Percentiles rank a stretch among this genome's conserved stretches.
phyloP scores from a whole-genome alignment of 2,888 invertebrate species.

The Caenorhabditis imperialis region DNA sequence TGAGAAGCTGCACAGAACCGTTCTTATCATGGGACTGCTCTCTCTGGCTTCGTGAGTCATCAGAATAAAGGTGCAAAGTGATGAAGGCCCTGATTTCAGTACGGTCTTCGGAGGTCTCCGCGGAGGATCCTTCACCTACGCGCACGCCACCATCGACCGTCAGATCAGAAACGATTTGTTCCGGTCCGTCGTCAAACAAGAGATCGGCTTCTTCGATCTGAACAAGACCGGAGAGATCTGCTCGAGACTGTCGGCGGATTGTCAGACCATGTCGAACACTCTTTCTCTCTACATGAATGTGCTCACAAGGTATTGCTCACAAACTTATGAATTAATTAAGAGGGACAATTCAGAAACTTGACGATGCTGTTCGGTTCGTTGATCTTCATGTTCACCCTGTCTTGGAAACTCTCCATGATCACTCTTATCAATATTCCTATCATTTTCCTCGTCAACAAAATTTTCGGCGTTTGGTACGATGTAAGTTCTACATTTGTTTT shows the following conservation, averaged over 20 bases:
- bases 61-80: neutral
- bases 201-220: conserved; percentile 79
- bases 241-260: conserved; percentile 80
- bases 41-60: conserved; percentile 62
- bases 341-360: conserved; percentile 72
- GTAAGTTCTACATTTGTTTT: conserved; percentile 65
- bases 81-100: conserved; percentile 61
- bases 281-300: conserved; percentile 79
- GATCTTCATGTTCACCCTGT: conserved; percentile 79
- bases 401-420: conserved; percentile 79
- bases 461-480: conserved; percentile 80
- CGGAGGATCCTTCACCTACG: conserved; percentile 78
- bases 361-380: conserved; percentile 79
- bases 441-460: conserved; percentile 78
- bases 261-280: conserved; percentile 80
- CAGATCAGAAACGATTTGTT: conserved; percentile 77
- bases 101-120: conserved; percentile 78
- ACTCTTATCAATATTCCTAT: conserved; percentile 79
- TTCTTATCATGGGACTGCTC: conserved; percentile 72
- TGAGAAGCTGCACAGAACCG: conserved; percentile 71
- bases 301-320: conserved; percentile 72
- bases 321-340: neutral
- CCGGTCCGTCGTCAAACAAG: conserved; percentile 78
- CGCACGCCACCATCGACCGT: conserved; percentile 77
- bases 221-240: conserved; percentile 79